Evolutionary conservation across 92 coral and sea anemone genomes (phyloP).

Genomic region (Scolanthus callimorphus): DNA sequence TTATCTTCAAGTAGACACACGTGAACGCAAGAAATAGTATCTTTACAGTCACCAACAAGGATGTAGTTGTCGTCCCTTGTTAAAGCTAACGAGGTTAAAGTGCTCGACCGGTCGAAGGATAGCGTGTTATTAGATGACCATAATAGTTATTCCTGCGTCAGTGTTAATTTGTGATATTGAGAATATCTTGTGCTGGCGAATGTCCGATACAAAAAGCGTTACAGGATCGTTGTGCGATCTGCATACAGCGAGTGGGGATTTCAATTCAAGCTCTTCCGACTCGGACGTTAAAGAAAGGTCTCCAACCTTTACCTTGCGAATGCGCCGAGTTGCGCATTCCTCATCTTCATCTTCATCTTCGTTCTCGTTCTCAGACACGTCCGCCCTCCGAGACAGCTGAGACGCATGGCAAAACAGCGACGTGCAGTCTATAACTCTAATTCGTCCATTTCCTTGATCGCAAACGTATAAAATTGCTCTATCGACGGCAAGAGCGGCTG

Average conservation of each 20-base stretch:
- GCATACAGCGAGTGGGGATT: conserved; percentile 28
- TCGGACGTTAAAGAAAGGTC: conserved; percentile 37
- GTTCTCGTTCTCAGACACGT: no score
- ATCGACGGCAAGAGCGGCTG: conserved; percentile 28
- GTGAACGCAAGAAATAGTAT: conserved; percentile 1
- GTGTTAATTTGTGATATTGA: conserved; percentile 1
- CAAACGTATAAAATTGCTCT: conserved; percentile 30
- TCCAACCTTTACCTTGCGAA: conserved; percentile 17
- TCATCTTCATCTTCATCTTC: conserved; percentile 36
- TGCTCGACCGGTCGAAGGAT: conserved; percentile 20
- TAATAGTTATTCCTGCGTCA: conserved; percentile 5
- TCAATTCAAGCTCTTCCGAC: conserved; percentile 19
- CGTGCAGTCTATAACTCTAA: conserved; percentile 29
- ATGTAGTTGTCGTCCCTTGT: conserved; percentile 5
- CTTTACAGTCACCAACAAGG: conserved; percentile 26
- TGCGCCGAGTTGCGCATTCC: conserved; percentile 31
- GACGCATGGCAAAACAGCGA: conserved; percentile 39
- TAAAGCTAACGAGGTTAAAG: conserved; percentile 8
- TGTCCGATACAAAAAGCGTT: conserved; percentile 23
- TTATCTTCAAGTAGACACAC: conserved; percentile 1
- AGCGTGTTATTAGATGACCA: conserved; percentile 7
- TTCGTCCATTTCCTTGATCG: conserved; percentile 34
- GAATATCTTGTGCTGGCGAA: conserved; percentile 17
- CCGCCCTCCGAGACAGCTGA: conserved; percentile 19
- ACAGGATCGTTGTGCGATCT: conserved; percentile 19